Base-by-base conservation (phyloP, 1,140 invertebrate genomes). In the Sycophaga agraensis region DNA sequence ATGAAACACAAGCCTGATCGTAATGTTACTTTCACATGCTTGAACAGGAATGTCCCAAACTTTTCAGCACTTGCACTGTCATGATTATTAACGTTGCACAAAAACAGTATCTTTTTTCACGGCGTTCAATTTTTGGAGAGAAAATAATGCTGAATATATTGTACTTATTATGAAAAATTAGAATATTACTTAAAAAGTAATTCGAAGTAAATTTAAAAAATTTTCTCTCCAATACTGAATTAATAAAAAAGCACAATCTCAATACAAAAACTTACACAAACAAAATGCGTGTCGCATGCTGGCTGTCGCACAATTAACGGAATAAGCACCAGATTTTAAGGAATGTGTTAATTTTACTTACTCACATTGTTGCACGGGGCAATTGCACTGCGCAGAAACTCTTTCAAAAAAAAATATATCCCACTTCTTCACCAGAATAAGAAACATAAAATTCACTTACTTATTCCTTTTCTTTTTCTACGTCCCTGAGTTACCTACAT, bases 261-360 rank as follows among this genome's bases (percentile, higher is more conserved):
- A 35, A 31, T 31, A 31, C 28, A 31, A 31, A 31, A 6, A 31
- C 24, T 35, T 31, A 21, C 57, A 67, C 53, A 61, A 45, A 54
- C 57, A 60, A 64, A 66, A 12, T 69, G 53, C 56, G 69, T 69
- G 67, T 68, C 59, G 70, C 68, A 71, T 71, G 70, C 53, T 68
- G 63, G 61, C 63, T 71, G 70, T 48, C 17, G 56, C 57, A 49
- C 56, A 56, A 28, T 56, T 58, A 49, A 56, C 11, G 22, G 45
- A 59, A 11, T 55, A 50, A 39, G 48, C 61, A 63, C 61, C 46
- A 9, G 3, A 17, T 14, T 37, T 46, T 19, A 63, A 37, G 5
- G 28, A 58, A 65, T 67, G 42, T 45, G n/a, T n/a, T n/a, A 64
- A 63, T 63, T 42, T 40, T 55, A 50, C 42, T 55, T 16, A 48